Base-by-base conservation (phyloP, 2,888 invertebrate species). In the Laspeyria flexula region DNA sequence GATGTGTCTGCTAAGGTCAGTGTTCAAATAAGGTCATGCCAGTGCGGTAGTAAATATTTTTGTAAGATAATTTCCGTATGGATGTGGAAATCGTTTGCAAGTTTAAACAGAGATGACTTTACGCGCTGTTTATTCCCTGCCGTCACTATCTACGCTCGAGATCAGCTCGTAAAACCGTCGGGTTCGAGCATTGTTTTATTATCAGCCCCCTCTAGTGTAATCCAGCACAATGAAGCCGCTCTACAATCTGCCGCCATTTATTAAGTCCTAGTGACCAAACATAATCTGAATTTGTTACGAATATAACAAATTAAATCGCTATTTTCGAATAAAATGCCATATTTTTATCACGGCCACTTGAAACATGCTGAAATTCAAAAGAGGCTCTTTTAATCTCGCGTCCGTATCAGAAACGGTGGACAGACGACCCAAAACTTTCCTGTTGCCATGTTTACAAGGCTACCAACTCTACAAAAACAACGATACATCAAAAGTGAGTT, bases 401-500 rank as follows among this genome's bases (percentile, higher is more conserved):
- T 70, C 71, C 72, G 75, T 77, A 79, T 81, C 73, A 69, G 54
- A 73, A 72, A 69, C 62, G 66, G 64, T 60, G 65, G 69, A 71
- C 71, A 66, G 63, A 63, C 62, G 80, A 81, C 86, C 83, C 81
- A 72, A 88, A 90, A 88, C 75, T 89, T 86, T 83, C 65, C 71
- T 71, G 76, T 71, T 72, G 71, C 73, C 70, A 83, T 86, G 84
- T 86, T 90, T 85, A 86, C 81, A 87, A 81, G 81, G 80, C 76
- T 75, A 77, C 73, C 67, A 81, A 88, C 81, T 86, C 77, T 75
- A 79, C 81, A 86, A 86, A 88, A 90, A 89, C 86, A 88, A 81
- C 86, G 81, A 88, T 89, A 90, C 81, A 90, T 90, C 89, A 90
- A 88, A 90, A 90, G 86, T 85, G 82, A 88, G 84, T 88, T 86